These are phyloP conservation scores for Peromyscus aztecus DNA, from an alignment of 2,797 vertebrate genomes.

Conservation along the genomic window DNA sequence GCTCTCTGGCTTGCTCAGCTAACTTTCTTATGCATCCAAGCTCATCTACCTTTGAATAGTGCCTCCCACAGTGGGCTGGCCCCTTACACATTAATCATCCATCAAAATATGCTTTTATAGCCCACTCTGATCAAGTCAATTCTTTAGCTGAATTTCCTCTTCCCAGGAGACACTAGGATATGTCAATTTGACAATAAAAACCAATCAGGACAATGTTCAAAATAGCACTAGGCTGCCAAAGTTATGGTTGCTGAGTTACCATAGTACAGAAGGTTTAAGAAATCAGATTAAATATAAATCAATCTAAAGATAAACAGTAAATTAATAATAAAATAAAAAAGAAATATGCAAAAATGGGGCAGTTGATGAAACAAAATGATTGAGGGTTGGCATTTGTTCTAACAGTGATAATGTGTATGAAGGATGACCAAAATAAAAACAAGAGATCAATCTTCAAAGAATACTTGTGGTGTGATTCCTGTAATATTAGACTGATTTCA, in stretches of 20 bases:
- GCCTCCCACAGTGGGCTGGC: neutral
- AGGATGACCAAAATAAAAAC: neutral
- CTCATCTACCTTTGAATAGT: neutral
- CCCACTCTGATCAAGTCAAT: neutral
- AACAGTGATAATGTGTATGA: neutral
- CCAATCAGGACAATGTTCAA: neutral
- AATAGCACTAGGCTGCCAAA: neutral
- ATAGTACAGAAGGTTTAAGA: neutral
- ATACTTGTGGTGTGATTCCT: neutral
- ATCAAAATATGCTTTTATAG: neutral
- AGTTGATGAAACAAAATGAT: neutral
- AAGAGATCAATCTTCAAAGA: neutral
- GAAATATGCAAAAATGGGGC: neutral
- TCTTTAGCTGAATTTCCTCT: neutral
- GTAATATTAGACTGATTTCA: neutral
- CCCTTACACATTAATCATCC: neutral
- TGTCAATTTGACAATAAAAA: neutral
- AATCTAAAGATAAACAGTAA: constrained; percentile 10
- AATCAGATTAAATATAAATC: neutral
- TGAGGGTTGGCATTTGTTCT: neutral
- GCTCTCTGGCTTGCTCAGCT: neutral
- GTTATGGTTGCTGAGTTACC: neutral
- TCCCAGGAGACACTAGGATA: neutral
- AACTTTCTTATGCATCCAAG: neutral
- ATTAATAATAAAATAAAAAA: constrained; percentile 12